Conservation (phyloP, 2,113 vertebrate genomes). For the Corvus moneduloides region DNA sequence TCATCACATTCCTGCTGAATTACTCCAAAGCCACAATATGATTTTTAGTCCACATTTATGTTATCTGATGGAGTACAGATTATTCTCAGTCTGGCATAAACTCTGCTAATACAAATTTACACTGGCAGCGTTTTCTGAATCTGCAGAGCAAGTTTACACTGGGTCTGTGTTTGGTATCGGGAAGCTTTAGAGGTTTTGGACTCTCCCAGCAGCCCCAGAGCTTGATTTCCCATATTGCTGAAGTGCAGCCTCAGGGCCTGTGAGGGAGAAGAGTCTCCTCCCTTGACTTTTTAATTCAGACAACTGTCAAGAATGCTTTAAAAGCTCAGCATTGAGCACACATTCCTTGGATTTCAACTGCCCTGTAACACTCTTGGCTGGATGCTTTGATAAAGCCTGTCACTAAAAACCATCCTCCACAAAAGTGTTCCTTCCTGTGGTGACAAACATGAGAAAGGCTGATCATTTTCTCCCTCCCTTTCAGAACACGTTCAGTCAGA, state of each 20-base stretch:
- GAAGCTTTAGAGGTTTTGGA: not conserved
- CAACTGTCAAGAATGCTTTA: not conserved
- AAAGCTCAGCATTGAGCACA: not conserved
- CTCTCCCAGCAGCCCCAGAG: not conserved
- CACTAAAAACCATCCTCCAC: not conserved
- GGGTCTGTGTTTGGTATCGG: not conserved
- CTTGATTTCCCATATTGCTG: not conserved
- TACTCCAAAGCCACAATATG: not conserved
- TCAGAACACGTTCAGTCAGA: not conserved
- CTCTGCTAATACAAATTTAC: not conserved
- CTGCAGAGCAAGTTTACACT: constrained; percentile 10
- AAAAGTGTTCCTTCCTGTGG: not conserved
- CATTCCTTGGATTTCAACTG: not conserved
- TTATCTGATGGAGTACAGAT: not conserved
- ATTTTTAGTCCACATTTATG: not conserved
- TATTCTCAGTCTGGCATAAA: not conserved
- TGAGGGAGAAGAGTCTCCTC: not conserved
- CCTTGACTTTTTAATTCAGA: not conserved
- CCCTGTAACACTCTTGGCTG: not conserved
- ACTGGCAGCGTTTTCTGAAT: not conserved
- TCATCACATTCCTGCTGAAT: not conserved
- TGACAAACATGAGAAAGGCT: not conserved
- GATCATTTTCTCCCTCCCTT: not conserved
- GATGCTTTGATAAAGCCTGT: not conserved
- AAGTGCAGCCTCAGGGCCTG: not conserved